Evolutionary conservation across 1,140 invertebrate species (phyloP).

Genomic region (Chironomus striatipennis): DNA sequence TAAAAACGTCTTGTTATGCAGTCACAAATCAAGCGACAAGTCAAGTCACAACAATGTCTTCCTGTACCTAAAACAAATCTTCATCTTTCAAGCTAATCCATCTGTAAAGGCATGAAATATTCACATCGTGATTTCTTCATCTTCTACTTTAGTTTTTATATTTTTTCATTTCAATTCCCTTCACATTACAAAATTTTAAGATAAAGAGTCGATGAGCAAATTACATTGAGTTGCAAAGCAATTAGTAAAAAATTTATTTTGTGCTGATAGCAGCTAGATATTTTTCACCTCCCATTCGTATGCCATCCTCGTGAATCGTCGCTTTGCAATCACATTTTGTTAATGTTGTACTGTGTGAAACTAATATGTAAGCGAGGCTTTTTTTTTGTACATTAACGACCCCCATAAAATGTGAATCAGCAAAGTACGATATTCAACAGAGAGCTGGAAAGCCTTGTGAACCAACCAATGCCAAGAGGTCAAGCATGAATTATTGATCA

Average conservation of each 20-base stretch:
- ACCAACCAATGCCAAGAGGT: neutral
- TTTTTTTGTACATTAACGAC: neutral
- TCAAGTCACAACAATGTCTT: too few species aligned
- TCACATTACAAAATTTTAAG: neutral
- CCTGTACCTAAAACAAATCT: too few species aligned
- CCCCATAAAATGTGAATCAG: too few species aligned
- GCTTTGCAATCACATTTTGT: neutral
- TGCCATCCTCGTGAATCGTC: neutral
- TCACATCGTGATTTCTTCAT: conserved; percentile 6
- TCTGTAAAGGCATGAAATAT: neutral
- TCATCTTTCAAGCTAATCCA: too few species aligned
- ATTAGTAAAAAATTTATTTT: conserved; percentile 21
- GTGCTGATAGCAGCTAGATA: conserved; percentile 1
- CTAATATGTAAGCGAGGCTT: neutral
- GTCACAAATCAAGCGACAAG: too few species aligned
- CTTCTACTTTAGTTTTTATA: neutral
- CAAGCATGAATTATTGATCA: conserved; percentile 24
- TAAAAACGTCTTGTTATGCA: too few species aligned
- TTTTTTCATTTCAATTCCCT: neutral
- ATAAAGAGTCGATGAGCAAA: neutral
- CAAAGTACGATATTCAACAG: too few species aligned
- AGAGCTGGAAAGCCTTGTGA: too few species aligned
- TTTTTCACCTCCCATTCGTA: neutral
- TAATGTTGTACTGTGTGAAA: conserved; percentile 14
- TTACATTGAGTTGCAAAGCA: neutral